Evolutionary conservation across 2,113 vertebrate genomes (phyloP).

Genomic region (Melanostigma gelatinosum): DNA sequence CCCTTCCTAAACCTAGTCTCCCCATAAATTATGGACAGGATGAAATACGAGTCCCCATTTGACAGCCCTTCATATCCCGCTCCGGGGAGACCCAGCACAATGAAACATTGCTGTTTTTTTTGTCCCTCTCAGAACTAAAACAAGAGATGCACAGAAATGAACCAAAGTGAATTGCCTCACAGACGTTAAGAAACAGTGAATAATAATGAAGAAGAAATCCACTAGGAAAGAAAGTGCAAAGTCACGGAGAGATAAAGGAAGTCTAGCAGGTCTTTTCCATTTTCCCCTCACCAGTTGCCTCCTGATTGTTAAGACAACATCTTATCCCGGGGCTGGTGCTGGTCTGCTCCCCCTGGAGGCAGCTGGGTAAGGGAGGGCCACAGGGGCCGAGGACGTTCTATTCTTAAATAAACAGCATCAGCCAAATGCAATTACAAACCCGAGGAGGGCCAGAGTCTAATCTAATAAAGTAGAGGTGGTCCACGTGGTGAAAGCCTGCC

Average conservation of each 20-base stretch:
- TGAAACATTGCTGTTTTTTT: slow-evolving; percentile 45
- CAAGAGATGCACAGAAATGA: slow-evolving; percentile 27
- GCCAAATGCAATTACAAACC: slow-evolving; percentile 82
- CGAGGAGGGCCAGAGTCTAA: slow-evolving; percentile 76
- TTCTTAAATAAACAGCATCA: slow-evolving; percentile 85
- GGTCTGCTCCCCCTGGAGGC: slow-evolving; percentile 53
- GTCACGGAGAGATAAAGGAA: slow-evolving; percentile 41
- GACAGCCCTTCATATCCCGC: slow-evolving; percentile 60
- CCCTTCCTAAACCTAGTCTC: slow-evolving; percentile 65
- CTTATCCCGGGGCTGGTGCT: slow-evolving; percentile 50
- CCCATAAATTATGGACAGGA: slow-evolving; percentile 75
- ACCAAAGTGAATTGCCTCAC: slow-evolving; percentile 33
- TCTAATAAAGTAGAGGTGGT: slow-evolving; percentile 78
- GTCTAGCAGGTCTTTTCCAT: slow-evolving; percentile 32
- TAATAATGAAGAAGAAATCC: slow-evolving; percentile 35
- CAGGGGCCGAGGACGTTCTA: slow-evolving; percentile 75
- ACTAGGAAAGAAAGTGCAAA: slow-evolving; percentile 51
- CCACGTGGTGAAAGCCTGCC: slow-evolving; percentile 71
- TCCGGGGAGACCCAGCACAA: slow-evolving; percentile 58
- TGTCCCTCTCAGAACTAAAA: slow-evolving; percentile 30
- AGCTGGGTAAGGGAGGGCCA: slow-evolving; percentile 58
- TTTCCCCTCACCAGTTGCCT: slow-evolving; percentile 52
- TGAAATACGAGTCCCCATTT: slow-evolving; percentile 70
- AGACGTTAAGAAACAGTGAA: slow-evolving; percentile 39
- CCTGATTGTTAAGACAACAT: slow-evolving; percentile 69